Conservation (phyloP, 2,113 vertebrate species). For the Pseudorasbora parva region DNA sequence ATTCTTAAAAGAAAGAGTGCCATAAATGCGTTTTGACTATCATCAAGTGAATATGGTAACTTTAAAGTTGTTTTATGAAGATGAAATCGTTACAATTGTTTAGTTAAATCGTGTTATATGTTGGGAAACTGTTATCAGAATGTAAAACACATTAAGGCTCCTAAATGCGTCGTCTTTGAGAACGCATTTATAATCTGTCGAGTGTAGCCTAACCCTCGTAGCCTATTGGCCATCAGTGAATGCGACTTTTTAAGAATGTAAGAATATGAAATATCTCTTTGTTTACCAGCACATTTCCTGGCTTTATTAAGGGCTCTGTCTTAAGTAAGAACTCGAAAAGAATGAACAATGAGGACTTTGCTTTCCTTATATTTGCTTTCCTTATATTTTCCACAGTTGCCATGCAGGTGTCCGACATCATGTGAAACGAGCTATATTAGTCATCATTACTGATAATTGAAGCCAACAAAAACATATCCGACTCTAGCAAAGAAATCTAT, state of each 20-base stretch:
- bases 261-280: background rate
- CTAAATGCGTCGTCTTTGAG: background rate
- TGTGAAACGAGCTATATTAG: background rate
- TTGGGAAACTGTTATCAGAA: background rate
- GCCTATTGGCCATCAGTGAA: background rate
- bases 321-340: background rate
- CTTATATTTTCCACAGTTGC: background rate
- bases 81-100: background rate
- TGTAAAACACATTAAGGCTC: background rate
- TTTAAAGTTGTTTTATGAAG: background rate
- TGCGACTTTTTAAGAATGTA: background rate
- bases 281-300: background rate
- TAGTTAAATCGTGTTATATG: too few species aligned
- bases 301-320: background rate
- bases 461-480: background rate
- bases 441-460: background rate
- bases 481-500: background rate
- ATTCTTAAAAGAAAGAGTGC: too few species aligned
- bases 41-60: background rate
- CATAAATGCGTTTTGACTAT: too few species aligned
- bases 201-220: background rate
- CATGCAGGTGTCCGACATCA: background rate
- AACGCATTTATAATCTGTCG: background rate
- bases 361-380: background rate
- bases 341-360: background rate